Percentiles rank a stretch among this genome's conserved stretches.
Conservation (phyloP, 2,888 invertebrate genomes). For the Epiblema foenella region DNA sequence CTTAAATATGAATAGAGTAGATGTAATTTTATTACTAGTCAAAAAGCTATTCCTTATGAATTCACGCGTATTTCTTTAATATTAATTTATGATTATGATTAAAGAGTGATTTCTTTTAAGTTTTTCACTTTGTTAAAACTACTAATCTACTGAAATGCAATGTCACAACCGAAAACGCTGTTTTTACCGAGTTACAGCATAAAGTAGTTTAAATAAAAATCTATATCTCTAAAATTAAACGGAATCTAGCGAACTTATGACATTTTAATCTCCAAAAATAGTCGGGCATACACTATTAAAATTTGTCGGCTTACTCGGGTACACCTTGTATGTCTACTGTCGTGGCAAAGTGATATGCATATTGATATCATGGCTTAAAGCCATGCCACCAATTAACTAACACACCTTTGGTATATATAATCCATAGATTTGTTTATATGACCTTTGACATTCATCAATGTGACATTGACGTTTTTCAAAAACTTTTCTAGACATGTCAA, state of each 20-base stretch:
- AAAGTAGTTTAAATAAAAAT: too few relatives aligned
- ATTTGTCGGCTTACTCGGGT: too few relatives aligned
- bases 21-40: conserved; percentile 80
- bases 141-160: too few relatives aligned
- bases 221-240: too few relatives aligned
- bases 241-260: too few relatives aligned
- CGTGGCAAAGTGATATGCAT: conserved; percentile 52
- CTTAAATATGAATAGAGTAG: conserved; percentile 70
- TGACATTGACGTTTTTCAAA: not conserved
- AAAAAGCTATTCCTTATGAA: conserved; percentile 71
- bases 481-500: not conserved
- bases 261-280: too few relatives aligned
- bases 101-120: conserved; percentile 24
- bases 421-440: not conserved
- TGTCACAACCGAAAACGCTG: too few relatives aligned
- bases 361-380: conserved; percentile 60
- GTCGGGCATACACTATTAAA: too few relatives aligned
- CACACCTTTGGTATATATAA: conserved; percentile 62
- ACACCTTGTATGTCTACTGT: too few relatives aligned
- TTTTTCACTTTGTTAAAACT: conserved; percentile 23
- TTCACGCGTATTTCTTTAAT: conserved; percentile 60
- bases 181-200: too few relatives aligned
- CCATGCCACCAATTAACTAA: conserved; percentile 37
- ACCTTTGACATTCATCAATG: conserved; percentile 16
- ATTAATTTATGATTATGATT: conserved; percentile 52